Conservation (phyloP, 2,888 invertebrate genomes). For the Drosophila mettleri region DNA sequence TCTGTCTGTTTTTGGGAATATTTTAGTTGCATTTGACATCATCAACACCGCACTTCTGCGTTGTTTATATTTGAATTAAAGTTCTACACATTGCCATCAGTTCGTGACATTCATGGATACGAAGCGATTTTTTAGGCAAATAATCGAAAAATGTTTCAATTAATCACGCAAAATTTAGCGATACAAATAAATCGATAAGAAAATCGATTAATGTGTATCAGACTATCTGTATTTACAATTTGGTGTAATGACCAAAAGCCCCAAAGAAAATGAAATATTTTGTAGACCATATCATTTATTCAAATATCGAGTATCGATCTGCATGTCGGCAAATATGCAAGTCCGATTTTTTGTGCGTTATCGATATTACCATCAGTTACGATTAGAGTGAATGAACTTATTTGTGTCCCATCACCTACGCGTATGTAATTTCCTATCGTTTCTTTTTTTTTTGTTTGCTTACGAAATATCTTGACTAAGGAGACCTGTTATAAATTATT, state of each 20-base stretch:
- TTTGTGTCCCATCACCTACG: slow-evolving; percentile 48
- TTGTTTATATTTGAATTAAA: too few relatives aligned
- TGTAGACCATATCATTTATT: too few relatives aligned
- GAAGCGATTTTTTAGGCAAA: too few relatives aligned
- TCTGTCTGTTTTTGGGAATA: too few relatives aligned
- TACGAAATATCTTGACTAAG: slow-evolving; percentile 46
- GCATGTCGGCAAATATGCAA: neutral
- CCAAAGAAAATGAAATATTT: neutral
- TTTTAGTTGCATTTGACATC: too few relatives aligned
- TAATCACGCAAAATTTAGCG: too few relatives aligned
- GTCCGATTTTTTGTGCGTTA: neutral
- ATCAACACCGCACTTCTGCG: too few relatives aligned
- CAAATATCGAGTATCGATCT: neutral
- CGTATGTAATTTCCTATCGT: slow-evolving; percentile 41
- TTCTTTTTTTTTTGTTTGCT: slow-evolving; percentile 25
- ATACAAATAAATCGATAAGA: too few relatives aligned
- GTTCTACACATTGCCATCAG: too few relatives aligned
- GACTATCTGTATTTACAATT: neutral
- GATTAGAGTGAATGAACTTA: slow-evolving; percentile 6
- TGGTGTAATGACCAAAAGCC: neutral
- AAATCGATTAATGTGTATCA: too few relatives aligned
- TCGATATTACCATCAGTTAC: slow-evolving; percentile 27
- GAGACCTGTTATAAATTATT: slow-evolving; percentile 31
- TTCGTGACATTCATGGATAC: too few relatives aligned
- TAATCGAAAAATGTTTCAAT: too few relatives aligned